These are phyloP conservation scores for Apodemus speciosus DNA, from an alignment of 2,113 vertebrate genomes.

Conservation along the genomic window DNA sequence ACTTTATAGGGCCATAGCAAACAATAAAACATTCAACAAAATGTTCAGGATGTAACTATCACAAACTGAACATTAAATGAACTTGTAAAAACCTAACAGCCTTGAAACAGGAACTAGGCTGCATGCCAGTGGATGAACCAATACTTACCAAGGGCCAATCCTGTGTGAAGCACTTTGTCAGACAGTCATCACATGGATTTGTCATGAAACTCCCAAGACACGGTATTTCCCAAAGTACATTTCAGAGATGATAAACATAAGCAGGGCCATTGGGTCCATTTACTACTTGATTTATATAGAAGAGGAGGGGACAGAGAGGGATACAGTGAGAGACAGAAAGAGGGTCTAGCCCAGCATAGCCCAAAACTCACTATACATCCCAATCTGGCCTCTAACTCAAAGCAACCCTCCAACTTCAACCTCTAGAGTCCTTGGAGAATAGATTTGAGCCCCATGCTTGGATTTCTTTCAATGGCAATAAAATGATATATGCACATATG, in stretches of 20 bases:
- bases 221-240: slow-evolving; percentile 1
- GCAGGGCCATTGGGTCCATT: neutral
- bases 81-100: slow-evolving; percentile 14
- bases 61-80: slow-evolving; percentile 25
- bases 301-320: neutral
- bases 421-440: neutral
- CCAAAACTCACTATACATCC: neutral
- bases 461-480: neutral
- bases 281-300: neutral
- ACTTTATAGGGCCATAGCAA: slow-evolving; percentile 1
- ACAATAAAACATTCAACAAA: slow-evolving; percentile 37
- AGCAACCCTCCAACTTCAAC: neutral
- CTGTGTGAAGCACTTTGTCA: neutral
- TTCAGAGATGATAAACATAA: neutral
- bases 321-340: neutral
- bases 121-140: neutral
- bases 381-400: neutral
- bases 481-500: neutral
- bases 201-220: neutral
- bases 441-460: neutral
- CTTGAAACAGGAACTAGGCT: neutral
- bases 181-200: neutral
- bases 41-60: neutral
- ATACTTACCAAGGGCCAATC: neutral
- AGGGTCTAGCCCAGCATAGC: neutral